Base-by-base conservation (phyloP, 2,113 vertebrate genomes). In the Colistium nudipinnis region DNA sequence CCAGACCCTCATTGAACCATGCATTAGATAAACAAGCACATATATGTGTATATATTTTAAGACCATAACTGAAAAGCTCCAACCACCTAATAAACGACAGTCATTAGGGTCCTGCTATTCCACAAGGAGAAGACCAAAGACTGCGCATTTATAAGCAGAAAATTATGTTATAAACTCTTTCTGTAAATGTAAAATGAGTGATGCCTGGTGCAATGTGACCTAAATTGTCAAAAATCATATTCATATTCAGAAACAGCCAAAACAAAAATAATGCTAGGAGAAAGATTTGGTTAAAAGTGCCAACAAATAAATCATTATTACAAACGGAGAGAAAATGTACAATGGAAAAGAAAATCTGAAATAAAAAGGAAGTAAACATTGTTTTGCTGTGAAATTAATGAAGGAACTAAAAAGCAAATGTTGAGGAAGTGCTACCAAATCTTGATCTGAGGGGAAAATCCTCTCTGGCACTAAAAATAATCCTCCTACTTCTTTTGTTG, bases 361-460 rank as follows among this genome's bases (percentile, higher is more conserved):
- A 49, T 27, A 28, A 53, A 59, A 30, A 47, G 11, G 49, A 33
- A 3, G 61, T 67, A 80, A 85, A 76, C 3, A 2, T 14, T 16
- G 19, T 25, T 24, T 31, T 47, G 24, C 22, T 27, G 52, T 65
- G 28, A 63, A 80, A 76, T 30, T 49, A 60, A 70, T 22, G 51
- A 59, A 17, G 24, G 13, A 48, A 74, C 62, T 19, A 25, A 74
- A 66, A 57, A 13, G 27, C 33, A 25, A 68, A 75, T 31, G 67
- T 56, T 12, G 31, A 66, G 54, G 49, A 82, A 66, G 25, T 60
- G 62, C 39, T 80, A 71, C 79, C 80, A 87, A 61, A 71, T 76
- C 70, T 75, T 64, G 51, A 83, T 72, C 35, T 6, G 4, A 77
- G 65, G 41, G 47, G 0, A 76, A 82, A 84, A 80, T 36, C 49